Evolutionary conservation across 2,113 vertebrate species (phyloP), one percentile per base, ranked within the genome.

Genomic region (Zosterops lateralis): DNA sequence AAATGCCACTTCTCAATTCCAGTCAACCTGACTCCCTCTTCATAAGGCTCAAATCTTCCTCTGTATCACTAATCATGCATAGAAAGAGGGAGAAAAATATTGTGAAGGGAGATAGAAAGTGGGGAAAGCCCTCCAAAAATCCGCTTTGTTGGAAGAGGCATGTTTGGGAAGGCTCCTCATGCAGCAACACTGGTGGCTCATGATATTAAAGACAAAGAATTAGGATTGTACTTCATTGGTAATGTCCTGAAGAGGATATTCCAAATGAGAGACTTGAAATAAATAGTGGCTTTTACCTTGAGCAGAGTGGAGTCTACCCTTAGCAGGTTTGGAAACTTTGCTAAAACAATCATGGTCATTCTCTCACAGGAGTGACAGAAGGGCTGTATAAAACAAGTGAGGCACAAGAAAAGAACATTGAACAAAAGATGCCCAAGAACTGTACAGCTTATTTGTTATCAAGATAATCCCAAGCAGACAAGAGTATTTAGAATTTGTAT

Each of bases 101-200:
- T 34, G 42, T n/a, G 61, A 76, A 79, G 21, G 38, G 26, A 78
- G 57, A 64, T 0, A 38, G 31, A 54, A 54, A 76, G 21, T 21
- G 24, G 21, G 40, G 10, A 74, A 82, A 87, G 34, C 18, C 32
- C 40, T 40, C 8, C 11, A 72, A 53, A 93, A 79, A 22, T 26
- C 13, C 45, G 14, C 31, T 64, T 56, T 31, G 12, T 12, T 57
- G 50, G 57, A 76, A 92, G 61, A 87, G 42, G 22, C 29, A 47
- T 6, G 10, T 34, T 56, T 84, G 66, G 32, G 50, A 92, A 74
- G 51, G 36, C 24, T 84, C 61, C 84, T 62, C 18, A n/a, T 0
- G 0, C 1, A 2, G 17, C 16, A 72, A 17, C 12, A n/a, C 3
- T 4, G 19, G 12, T 47, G 18, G 12, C 21, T 84, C 34, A 5